A percentile compares a stretch with the other conserved stretches of the same genome.
These are phyloP conservation scores for Anguilla japonica DNA, from an alignment of 2,113 vertebrate genomes.

Conservation along the genomic window DNA sequence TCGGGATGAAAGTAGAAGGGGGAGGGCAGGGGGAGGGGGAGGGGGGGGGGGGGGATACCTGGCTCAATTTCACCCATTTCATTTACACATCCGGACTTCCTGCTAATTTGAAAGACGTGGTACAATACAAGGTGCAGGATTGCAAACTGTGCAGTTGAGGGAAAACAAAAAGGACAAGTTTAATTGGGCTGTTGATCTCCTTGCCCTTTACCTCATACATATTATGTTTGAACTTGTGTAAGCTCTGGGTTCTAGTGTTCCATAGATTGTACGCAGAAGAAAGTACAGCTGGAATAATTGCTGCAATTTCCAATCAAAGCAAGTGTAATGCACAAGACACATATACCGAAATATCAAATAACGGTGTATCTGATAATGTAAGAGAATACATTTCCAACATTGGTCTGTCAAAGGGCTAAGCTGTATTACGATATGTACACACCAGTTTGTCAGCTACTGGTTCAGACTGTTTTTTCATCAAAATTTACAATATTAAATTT, in stretches of 20 bases:
- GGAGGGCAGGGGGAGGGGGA: neutral
- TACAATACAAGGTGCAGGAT: constrained; percentile 49
- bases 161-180: constrained; percentile 61
- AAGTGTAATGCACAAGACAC: constrained; percentile 68
- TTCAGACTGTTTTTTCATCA: neutral
- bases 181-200: constrained; percentile 56
- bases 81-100: constrained; percentile 56
- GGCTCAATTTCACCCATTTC: constrained; percentile 56
- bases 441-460: constrained; percentile 4
- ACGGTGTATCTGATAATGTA: constrained; percentile 57
- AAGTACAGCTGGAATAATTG: constrained; percentile 66
- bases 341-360: constrained; percentile 62
- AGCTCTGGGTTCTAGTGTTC: constrained; percentile 16
- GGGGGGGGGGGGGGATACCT: constrained; percentile 26
- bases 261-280: constrained; percentile 38
- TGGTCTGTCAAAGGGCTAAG: constrained; percentile 55
- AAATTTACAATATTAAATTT: neutral
- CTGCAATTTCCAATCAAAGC: constrained; percentile 71
- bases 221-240: constrained; percentile 40
- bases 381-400: constrained; percentile 53
- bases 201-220: constrained; percentile 36
- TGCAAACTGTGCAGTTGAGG: constrained; percentile 51
- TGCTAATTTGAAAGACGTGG: constrained; percentile 39
- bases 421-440: constrained; percentile 44
- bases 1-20: constrained; percentile 51